Conservation (phyloP, 2,888 invertebrate genomes). For the Drosophila lacicola region DNA sequence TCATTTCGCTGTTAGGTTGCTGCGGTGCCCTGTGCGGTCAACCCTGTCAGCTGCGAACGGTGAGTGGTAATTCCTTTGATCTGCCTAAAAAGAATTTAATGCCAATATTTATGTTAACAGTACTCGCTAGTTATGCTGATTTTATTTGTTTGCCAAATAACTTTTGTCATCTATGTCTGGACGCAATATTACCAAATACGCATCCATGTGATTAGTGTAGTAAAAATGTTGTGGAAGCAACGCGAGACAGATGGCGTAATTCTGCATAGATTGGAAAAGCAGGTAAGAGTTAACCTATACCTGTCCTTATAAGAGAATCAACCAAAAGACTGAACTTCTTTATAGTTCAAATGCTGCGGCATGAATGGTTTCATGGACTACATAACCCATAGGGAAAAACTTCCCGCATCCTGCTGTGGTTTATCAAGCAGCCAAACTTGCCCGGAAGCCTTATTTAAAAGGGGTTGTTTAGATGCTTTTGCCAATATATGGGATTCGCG, state of each 20-base stretch:
- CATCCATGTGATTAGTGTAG: fast-evolving
- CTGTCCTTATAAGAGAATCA: neutral
- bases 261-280: slow-evolving; percentile 2
- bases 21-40: slow-evolving; percentile 22
- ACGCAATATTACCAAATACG: neutral
- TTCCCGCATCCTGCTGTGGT: slow-evolving; percentile 30
- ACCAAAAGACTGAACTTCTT: neutral
- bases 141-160: slow-evolving; percentile 18
- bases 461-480: neutral
- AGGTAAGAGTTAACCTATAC: neutral
- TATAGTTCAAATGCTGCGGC: slow-evolving; percentile 33
- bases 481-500: neutral
- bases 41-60: neutral
- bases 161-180: slow-evolving; percentile 22
- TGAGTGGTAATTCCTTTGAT: slow-evolving; percentile 1
- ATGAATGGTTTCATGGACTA: neutral
- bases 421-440: neutral
- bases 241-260: neutral
- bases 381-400: fast-evolving
- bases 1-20: slow-evolving; percentile 20
- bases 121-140: slow-evolving; percentile 26
- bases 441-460: fast-evolving
- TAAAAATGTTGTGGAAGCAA: neutral
- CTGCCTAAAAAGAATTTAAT: neutral
- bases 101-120: slow-evolving; percentile 6